Percentiles rank a stretch among this genome's conserved stretches.
Conservation (phyloP, 2,888 invertebrate genomes). For the Eueremaeus valkanovi region DNA sequence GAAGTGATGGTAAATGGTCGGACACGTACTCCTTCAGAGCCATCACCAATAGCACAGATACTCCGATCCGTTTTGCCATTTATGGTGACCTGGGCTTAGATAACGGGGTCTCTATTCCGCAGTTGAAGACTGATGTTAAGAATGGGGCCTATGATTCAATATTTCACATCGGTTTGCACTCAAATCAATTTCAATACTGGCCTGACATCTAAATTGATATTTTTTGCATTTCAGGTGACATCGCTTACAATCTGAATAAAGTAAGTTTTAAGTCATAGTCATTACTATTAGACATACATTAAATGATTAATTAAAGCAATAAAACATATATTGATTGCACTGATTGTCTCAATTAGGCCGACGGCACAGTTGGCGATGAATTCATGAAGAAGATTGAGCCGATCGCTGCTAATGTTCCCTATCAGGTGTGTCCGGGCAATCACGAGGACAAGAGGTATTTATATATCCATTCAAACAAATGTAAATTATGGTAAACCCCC, state of each 20-base stretch:
- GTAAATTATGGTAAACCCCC: too few species aligned
- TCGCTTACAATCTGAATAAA: constrained; percentile 40
- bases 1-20: constrained; percentile 46
- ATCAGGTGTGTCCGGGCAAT: constrained; percentile 79
- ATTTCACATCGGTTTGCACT: constrained; percentile 51
- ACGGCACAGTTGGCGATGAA: constrained; percentile 61
- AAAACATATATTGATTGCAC: not conserved
- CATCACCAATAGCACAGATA: constrained; percentile 48
- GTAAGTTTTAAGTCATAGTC: too few species aligned
- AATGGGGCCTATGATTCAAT: constrained; percentile 48
- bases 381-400: not conserved
- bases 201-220: too few species aligned
- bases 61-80: constrained; percentile 43
- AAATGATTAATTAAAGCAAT: not conserved
- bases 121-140: constrained; percentile 47
- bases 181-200: too few species aligned
- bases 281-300: too few species aligned
- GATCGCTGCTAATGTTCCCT: constrained; percentile 65
- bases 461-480: too few species aligned
- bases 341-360: constrained; percentile 48
- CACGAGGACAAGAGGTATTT: constrained; percentile 63
- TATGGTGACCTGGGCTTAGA: constrained; percentile 47
- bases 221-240: constrained; percentile 36
- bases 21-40: constrained; percentile 50
- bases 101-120: constrained; percentile 48